A percentile compares a stretch with the other conserved stretches of the same genome.
Evolutionary conservation across 2,113 vertebrate genomes (phyloP).

Genomic region (Zootoca vivipara): DNA sequence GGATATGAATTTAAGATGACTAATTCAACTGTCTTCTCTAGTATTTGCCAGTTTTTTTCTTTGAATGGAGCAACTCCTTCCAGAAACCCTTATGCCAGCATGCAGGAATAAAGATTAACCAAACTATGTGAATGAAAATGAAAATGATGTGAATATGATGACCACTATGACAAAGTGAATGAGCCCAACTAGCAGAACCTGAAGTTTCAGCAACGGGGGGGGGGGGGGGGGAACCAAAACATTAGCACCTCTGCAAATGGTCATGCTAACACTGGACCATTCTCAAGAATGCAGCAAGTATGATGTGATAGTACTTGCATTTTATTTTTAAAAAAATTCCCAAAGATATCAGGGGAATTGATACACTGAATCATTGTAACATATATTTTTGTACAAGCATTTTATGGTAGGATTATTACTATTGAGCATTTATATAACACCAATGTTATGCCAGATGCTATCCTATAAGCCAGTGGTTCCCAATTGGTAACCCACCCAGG

Average conservation of each 20-base stretch:
- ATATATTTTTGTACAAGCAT: not conserved
- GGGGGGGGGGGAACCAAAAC: not conserved
- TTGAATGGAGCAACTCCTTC: not conserved
- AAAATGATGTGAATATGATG: conserved; percentile 34
- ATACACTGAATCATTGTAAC: not conserved
- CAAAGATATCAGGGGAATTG: not conserved
- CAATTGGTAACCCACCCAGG: too few species aligned
- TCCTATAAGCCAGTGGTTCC: not conserved
- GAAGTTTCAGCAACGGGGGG: not conserved
- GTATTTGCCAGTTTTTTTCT: not conserved
- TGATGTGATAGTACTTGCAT: not conserved
- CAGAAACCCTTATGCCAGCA: conserved; percentile 50
- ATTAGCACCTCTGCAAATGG: not conserved
- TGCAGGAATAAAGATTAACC: conserved; percentile 32
- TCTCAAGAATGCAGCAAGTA: not conserved
- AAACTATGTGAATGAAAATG: conserved; percentile 43
- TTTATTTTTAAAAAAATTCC: not conserved
- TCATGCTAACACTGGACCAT: not conserved
- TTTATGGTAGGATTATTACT: not conserved
- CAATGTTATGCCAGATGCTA: not conserved
- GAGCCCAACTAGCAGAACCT: conserved; percentile 1
- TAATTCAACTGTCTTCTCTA: not conserved
- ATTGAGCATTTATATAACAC: not conserved
- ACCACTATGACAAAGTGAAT: not conserved
- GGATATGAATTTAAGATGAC: not conserved